Percentiles rank a stretch among this genome's conserved stretches.
phyloP scores from a whole-genome alignment of 2,888 invertebrate genomes.

The Luffia ferchaultella region DNA sequence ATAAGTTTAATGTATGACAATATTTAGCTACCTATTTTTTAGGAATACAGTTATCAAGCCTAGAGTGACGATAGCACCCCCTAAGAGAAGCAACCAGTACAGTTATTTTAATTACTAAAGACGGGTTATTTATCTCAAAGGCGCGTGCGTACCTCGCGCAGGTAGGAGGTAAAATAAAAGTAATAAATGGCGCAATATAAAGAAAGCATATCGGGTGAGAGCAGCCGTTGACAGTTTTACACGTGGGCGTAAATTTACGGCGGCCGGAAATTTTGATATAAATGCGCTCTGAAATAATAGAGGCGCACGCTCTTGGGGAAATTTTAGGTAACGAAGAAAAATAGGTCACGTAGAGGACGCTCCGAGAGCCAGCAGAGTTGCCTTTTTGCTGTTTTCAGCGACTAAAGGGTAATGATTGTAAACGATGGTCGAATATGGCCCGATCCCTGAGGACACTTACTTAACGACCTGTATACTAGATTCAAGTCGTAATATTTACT shows the following conservation, averaged over 20 bases:
- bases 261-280: neutral
- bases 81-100: neutral
- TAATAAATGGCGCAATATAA: neutral
- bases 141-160: neutral
- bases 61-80: neutral
- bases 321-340: neutral
- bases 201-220: neutral
- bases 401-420: neutral
- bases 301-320: neutral
- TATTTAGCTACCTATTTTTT: too few relatives aligned
- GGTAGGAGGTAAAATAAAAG: neutral
- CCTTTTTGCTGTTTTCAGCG: neutral
- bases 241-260: neutral
- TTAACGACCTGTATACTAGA: neutral
- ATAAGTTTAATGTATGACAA: too few relatives aligned
- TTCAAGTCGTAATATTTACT: too few relatives aligned
- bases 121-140: neutral
- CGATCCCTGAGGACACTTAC: neutral
- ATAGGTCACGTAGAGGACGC: neutral
- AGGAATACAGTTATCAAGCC: too few relatives aligned
- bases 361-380: neutral
- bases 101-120: neutral
- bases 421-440: neutral
- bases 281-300: neutral
- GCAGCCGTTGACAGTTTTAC: neutral